Conservation (phyloP, 2,797 vertebrate genomes). For the Pelochelys cantorii region DNA sequence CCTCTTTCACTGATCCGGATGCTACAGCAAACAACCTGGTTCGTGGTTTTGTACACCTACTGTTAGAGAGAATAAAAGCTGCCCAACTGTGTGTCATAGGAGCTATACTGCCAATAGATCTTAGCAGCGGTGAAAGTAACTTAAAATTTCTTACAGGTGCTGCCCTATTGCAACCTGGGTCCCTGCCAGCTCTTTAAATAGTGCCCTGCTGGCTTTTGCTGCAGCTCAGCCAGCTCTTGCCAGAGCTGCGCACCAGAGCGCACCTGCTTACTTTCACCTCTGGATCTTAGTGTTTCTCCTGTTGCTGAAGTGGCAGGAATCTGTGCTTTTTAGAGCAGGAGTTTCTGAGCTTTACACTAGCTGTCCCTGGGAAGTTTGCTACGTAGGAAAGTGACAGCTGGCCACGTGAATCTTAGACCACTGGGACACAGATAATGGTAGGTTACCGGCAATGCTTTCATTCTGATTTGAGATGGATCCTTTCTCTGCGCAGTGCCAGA, state of each 20-base stretch:
- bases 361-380: not conserved
- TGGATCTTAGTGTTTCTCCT: not conserved
- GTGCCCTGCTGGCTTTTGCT: no score
- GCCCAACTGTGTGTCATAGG: no score
- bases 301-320: not conserved
- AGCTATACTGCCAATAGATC: no score
- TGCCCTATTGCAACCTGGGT: no score
- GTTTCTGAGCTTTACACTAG: not conserved
- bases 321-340: not conserved
- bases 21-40: not conserved
- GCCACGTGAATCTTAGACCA: not conserved
- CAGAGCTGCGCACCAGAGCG: no score
- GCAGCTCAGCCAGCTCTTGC: no score
- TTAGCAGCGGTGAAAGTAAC: no score
- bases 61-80: not conserved
- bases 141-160: no score
- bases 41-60: not conserved
- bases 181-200: no score
- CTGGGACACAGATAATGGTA: not conserved
- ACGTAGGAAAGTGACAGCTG: not conserved
- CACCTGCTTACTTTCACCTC: no score
- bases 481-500: not conserved
- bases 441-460: no score
- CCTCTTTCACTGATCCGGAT: not conserved
- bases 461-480: slow-evolving; percentile 20